These are phyloP conservation scores for Vanessa cardui DNA, from an alignment of 2,888 invertebrate genomes.

Conservation along the genomic window DNA sequence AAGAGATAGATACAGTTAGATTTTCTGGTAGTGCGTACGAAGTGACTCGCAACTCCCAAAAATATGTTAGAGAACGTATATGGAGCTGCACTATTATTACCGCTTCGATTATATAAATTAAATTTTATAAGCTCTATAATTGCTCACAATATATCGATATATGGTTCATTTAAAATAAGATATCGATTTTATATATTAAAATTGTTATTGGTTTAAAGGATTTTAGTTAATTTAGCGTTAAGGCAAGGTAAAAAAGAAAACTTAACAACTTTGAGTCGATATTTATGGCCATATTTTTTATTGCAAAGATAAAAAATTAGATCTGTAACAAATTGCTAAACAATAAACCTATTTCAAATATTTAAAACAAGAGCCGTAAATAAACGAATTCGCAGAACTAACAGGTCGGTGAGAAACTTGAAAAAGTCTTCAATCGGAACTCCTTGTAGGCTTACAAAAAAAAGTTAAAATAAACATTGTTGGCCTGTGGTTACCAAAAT, in stretches of 20 bases:
- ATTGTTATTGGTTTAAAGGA: not conserved
- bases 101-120: not conserved
- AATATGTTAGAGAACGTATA: constrained; percentile 16
- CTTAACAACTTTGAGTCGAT: not conserved
- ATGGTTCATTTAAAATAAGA: too few relatives aligned
- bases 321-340: constrained; percentile 13
- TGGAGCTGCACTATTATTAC: constrained; percentile 5
- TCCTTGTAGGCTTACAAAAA: constrained; percentile 16
- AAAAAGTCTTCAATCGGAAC: not conserved
- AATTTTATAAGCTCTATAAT: not conserved
- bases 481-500: constrained; percentile 61
- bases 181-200: not conserved
- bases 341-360: constrained; percentile 9
- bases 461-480: constrained; percentile 41
- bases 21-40: constrained; percentile 58
- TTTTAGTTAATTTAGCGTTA: not conserved
- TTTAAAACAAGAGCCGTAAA: constrained; percentile 26
- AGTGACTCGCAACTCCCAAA: constrained; percentile 55
- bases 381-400: constrained; percentile 19
- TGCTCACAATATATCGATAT: too few relatives aligned
- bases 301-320: constrained; percentile 7
- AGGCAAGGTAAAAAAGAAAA: not conserved
- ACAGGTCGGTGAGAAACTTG: constrained; percentile 6
- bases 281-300: constrained; percentile 1
- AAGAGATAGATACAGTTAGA: constrained; percentile 65